Conservation (phyloP, 2,797 vertebrate genomes). For the Sebastes diaconus region DNA sequence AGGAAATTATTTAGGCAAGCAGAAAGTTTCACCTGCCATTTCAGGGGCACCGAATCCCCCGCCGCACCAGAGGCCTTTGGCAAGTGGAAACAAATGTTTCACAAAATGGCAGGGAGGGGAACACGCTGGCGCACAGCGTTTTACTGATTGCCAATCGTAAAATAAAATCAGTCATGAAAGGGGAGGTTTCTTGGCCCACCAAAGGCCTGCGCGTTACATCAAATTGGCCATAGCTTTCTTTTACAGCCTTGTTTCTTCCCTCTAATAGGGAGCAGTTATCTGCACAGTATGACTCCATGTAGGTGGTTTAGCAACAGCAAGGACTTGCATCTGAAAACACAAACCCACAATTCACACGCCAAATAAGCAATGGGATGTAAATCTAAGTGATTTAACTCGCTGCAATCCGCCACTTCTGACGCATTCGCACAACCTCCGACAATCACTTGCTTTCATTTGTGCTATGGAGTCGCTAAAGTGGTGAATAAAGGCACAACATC, state of each 20-base stretch:
- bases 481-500: slow-evolving; percentile 65
- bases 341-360: slow-evolving; percentile 64
- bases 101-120: slow-evolving; percentile 86
- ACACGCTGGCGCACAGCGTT: slow-evolving; percentile 85
- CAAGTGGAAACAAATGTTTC: slow-evolving; percentile 84
- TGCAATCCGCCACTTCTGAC: slow-evolving; percentile 64
- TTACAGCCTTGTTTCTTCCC: slow-evolving; percentile 80
- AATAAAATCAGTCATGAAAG: slow-evolving; percentile 88
- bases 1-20: slow-evolving; percentile 85
- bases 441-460: slow-evolving; percentile 75
- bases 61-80: slow-evolving; percentile 80
- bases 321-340: slow-evolving; percentile 79
- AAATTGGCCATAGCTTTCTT: slow-evolving; percentile 71
- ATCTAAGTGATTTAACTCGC: slow-evolving; percentile 59
- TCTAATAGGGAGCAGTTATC: slow-evolving; percentile 79
- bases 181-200: slow-evolving; percentile 74
- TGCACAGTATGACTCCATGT: slow-evolving; percentile 77
- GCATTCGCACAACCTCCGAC: slow-evolving; percentile 64
- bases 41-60: slow-evolving; percentile 74
- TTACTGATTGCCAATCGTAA: slow-evolving; percentile 90
- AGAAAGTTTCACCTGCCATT: slow-evolving; percentile 84
- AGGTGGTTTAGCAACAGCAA: slow-evolving; percentile 80
- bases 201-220: slow-evolving; percentile 68
- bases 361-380: slow-evolving; percentile 65
- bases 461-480: slow-evolving; percentile 40